Evolutionary conservation across 2,888 invertebrate species (phyloP), one percentile per base, ranked within the genome.

Genomic region (Ochropleura leucogaster): DNA sequence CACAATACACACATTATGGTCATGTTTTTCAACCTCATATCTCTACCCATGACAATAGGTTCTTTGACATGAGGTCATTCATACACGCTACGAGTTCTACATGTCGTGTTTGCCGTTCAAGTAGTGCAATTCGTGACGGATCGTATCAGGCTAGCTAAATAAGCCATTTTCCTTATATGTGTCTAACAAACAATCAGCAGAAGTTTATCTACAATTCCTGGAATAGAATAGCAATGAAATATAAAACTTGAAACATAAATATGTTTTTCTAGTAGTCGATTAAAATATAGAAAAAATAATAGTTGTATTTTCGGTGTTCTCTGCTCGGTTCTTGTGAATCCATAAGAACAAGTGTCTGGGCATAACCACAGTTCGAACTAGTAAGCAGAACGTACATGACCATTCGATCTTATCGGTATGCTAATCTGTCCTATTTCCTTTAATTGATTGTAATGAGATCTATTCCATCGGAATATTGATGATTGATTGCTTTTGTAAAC

Each of bases 91-190:
- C 49, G 65, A 78, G 44, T 62, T 62, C 44, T 20, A 62, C 47
- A 44, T 78, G 47, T 20, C 64, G 69, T 73, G 84, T 78, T 69
- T 68, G 74, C 55, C 80, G 59, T n/a, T n/a, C 66, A 65, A 60
- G 71, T 55, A 42, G 74, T 80, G 84, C 80, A 79, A 63, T 84
- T 82, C 80, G 81, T 84, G 80, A 81, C 74, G 20, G 68, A 74
- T 81, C 59, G 46, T 73, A 83, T 83, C 64, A 42, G 68, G 18
- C 72, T 70, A 49, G 62, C 71, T 80, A 77, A 84, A 77, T 72
- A 74, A 77, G 85, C 65, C 16, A 77, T 85, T 81, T 83, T 77
- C 77, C 85, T 84, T 84, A 63, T 84, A 69, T 53, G 71, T 53
- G 71, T 71, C 14, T 5, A 42, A 40, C 7, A 18, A 40, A 46